Evolutionary conservation across 2,888 invertebrate genomes (phyloP).

Genomic region (Aphelenchoides bicaudatus): DNA sequence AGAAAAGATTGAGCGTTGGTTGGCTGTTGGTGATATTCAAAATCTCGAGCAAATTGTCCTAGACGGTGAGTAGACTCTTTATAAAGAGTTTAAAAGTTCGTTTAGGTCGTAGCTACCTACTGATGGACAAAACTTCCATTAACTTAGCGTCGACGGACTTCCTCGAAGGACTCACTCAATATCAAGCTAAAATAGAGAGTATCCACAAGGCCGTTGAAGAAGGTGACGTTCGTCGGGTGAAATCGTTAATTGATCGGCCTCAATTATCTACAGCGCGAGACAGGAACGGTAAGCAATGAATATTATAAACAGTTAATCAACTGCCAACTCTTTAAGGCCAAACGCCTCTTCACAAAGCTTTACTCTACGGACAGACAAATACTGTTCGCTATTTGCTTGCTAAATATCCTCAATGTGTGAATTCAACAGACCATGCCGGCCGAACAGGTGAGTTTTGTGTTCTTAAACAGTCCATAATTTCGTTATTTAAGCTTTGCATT

Average conservation of each 20-base stretch:
- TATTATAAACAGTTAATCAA: not conserved
- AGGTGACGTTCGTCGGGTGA: conserved; percentile 79
- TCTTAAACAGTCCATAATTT: conserved; percentile 3
- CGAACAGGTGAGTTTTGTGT: not conserved
- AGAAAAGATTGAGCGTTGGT: conserved; percentile 54
- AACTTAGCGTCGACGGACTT: conserved; percentile 52
- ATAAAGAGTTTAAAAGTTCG: too few species aligned
- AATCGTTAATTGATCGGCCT: conserved; percentile 70
- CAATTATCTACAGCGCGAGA: conserved; percentile 78
- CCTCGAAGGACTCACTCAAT: conserved; percentile 50
- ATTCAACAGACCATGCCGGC: conserved; percentile 62
- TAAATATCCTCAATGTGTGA: conserved; percentile 62
- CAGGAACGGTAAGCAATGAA: conserved; percentile 66
- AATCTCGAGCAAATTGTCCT: conserved; percentile 53
- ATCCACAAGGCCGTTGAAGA: conserved; percentile 81
- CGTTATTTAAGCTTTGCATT: conserved; percentile 49
- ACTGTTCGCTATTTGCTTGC: conserved; percentile 69
- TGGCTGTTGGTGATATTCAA: conserved; percentile 48
- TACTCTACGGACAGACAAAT: conserved; percentile 66
- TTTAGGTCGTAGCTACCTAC: conserved; percentile 41
- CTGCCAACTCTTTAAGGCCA: conserved; percentile 44
- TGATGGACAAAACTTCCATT: conserved; percentile 50
- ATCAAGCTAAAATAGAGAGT: conserved; percentile 77
- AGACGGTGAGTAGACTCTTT: too few species aligned
- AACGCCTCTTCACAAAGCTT: conserved; percentile 59